Base-by-base conservation (phyloP, 2,797 vertebrate species). In the Amblyopsis hoosieri region DNA sequence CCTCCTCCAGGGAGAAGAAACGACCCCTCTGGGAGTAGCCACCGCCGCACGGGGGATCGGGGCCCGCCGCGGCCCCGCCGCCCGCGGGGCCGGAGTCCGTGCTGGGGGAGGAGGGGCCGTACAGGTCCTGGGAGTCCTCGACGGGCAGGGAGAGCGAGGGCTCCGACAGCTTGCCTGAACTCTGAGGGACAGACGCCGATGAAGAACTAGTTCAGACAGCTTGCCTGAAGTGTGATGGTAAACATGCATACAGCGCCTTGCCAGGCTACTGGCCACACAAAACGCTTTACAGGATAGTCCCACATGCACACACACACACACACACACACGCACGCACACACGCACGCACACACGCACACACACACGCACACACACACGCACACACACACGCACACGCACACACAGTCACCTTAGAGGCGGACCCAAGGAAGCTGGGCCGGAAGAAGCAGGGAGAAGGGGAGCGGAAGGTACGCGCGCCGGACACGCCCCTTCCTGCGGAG, bases 81-180 rank as follows among this genome's bases (percentile, higher is more conserved):
- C 71, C 83, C 72, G 94, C 91, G 0, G 91, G 93, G 23, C 95
- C 95, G 3, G 84, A 87, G 55, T 90, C 84, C 74, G 93, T 86
- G 69, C 94, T 69, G 60, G 92, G 91, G 11, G 92, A 94, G 0
- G 91, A 67, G 0, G 90, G 87, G 0, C 90, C 92, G 1, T 94
- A 94, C 53, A 93, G 74, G 77, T 94, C 93, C 60, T 93, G 93
- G 53, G 93, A 94, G 83, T 94, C 88, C 89, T 98, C 89, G 81
- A 97, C 83, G 62, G 94, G 91, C 89, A 98, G 90, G 89, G 94
- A 87, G 81, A 99, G 93, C 3, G 96, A 97, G 4, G 94, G 96
- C 87, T 98, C 96, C 0, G 97, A 99, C 7, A 95, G 91, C 87
- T 98, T 97, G 19, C 97, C 96, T 45, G 96, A 99, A 82, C 97